Evolutionary conservation across 2,888 invertebrate species (phyloP).

Genomic region (Calephelis perditalis): DNA sequence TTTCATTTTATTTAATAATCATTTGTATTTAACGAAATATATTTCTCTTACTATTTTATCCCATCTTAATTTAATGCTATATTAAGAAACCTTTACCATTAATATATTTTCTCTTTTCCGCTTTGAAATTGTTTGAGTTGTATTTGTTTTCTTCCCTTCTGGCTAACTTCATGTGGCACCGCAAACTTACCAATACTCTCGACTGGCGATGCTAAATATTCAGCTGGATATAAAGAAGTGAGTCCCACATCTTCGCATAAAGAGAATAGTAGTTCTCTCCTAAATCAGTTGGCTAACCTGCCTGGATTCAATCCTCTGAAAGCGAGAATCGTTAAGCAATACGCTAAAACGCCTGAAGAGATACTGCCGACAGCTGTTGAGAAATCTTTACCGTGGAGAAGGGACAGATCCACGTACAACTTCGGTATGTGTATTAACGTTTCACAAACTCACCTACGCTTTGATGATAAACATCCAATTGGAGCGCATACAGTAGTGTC

Average conservation of each 20-base stretch:
- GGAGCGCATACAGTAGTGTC: slow-evolving; percentile 9
- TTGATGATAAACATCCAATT: slow-evolving; percentile 20
- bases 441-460: slow-evolving; percentile 6
- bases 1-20: slow-evolving; percentile 3
- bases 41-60: not conserved
- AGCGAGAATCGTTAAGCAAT: slow-evolving; percentile 84
- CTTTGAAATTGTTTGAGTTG: slow-evolving; percentile 67
- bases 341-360: slow-evolving; percentile 80
- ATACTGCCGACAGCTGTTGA: slow-evolving; percentile 87
- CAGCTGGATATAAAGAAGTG: slow-evolving; percentile 74
- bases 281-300: slow-evolving; percentile 83
- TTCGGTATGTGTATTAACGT: slow-evolving; percentile 79
- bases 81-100: slow-evolving; percentile 16
- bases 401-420: slow-evolving; percentile 84
- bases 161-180: slow-evolving; percentile 73
- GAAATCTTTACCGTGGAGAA: slow-evolving; percentile 91
- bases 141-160: slow-evolving; percentile 75
- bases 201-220: slow-evolving; percentile 54
- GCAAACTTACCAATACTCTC: slow-evolving; percentile 61
- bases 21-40: slow-evolving; percentile 9
- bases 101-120: slow-evolving; percentile 42
- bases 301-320: slow-evolving; percentile 84
- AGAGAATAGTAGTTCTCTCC: slow-evolving; percentile 83
- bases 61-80: slow-evolving; percentile 4
- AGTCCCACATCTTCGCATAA: slow-evolving; percentile 77